Percentiles rank a stretch among this genome's conserved stretches.
These are phyloP conservation scores for Heterodera carotae DNA, from an alignment of 1,140 invertebrate species.

Conservation along the genomic window DNA sequence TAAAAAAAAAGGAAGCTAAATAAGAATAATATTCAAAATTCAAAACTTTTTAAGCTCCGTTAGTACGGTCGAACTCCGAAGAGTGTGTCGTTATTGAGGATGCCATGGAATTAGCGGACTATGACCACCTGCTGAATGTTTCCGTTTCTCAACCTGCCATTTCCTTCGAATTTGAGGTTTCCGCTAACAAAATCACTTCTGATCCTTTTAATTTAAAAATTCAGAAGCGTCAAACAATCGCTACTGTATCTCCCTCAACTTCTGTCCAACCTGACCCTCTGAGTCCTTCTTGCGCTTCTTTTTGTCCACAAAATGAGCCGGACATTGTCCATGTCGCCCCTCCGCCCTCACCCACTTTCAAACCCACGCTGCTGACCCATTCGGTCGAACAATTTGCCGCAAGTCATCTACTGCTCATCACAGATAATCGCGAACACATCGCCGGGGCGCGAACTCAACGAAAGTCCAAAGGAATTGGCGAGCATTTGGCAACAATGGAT, in stretches of 20 bases:
- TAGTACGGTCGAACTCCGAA: neutral
- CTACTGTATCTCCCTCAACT: neutral
- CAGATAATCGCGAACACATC: slow-evolving; percentile 47
- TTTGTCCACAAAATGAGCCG: neutral
- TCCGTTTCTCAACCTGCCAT: slow-evolving; percentile 36
- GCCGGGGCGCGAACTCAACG: slow-evolving; percentile 9
- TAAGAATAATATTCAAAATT: no score
- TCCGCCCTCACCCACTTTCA: neutral
- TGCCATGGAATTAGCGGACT: slow-evolving; percentile 12
- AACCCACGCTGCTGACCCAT: slow-evolving; percentile 24
- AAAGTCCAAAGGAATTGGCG: slow-evolving; percentile 34
- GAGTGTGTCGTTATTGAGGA: neutral
- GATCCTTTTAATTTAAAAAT: neutral
- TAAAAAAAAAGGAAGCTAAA: no score
- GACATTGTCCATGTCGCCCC: neutral
- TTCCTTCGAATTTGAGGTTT: slow-evolving; percentile 5
- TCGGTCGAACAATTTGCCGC: slow-evolving; percentile 20
- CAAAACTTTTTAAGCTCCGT: no score
- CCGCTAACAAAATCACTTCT: neutral
- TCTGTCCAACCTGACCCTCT: neutral
- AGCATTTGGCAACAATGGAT: slow-evolving; percentile 41
- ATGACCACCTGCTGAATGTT: slow-evolving; percentile 24
- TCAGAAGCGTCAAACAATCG: neutral
- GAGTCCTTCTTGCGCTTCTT: neutral
- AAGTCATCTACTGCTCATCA: slow-evolving; percentile 42